Evolutionary conservation across 1,140 invertebrate species (phyloP).

Genomic region (Dreissena rostriformis): DNA sequence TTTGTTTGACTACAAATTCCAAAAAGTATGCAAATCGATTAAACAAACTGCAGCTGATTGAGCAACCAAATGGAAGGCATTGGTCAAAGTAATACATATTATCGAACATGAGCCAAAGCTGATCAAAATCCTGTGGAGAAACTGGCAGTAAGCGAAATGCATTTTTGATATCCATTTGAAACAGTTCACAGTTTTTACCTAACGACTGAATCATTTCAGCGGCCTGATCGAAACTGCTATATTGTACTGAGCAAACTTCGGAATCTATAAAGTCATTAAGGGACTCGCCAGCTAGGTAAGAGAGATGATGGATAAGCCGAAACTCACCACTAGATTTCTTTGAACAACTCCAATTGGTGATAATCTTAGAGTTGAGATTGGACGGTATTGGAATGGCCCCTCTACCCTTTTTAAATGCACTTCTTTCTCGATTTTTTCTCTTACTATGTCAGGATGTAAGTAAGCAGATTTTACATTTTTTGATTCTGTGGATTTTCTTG

Average conservation of each 20-base stretch:
- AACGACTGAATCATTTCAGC: constrained; percentile 49
- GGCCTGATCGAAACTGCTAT: constrained; percentile 54
- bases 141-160: constrained; percentile 50
- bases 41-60: constrained; percentile 21
- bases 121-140: constrained; percentile 4
- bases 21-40: constrained; percentile 16
- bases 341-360: neutral
- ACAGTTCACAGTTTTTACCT: constrained; percentile 20
- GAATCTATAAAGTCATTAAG: constrained; percentile 57
- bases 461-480: constrained; percentile 34
- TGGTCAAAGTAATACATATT: constrained; percentile 23
- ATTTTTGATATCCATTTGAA: constrained; percentile 47
- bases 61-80: constrained; percentile 33
- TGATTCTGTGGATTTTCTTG: neutral
- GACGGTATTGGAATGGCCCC: constrained; percentile 13
- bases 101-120: constrained; percentile 27
- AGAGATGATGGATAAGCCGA: constrained; percentile 52
- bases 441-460: constrained; percentile 3
- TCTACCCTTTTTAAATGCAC: neutral
- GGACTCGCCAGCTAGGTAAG: constrained; percentile 28
- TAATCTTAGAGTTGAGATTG: neutral
- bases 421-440: constrained; percentile 28
- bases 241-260: constrained; percentile 47
- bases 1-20: constrained; percentile 17
- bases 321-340: constrained; percentile 9